Percentiles rank a stretch among this genome's conserved stretches.
Evolutionary conservation across 2,797 vertebrate genomes (phyloP).

Genomic region (Falco cherrug): DNA sequence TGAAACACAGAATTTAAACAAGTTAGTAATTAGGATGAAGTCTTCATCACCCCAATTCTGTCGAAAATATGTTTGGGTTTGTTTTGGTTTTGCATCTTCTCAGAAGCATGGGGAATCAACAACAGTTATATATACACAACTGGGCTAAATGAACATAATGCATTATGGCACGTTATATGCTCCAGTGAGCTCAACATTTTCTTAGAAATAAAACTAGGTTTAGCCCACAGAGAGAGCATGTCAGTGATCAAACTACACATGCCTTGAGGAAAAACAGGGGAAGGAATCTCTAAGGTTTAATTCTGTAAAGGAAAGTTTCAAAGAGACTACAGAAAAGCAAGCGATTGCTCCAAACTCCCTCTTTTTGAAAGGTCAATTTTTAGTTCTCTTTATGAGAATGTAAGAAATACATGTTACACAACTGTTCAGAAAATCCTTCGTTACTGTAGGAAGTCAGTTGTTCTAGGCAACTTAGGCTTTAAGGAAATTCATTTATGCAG

Average conservation of each 20-base stretch:
- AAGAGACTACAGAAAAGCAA: conserved; percentile 27
- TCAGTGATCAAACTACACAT: conserved; percentile 56
- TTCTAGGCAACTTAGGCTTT: background rate
- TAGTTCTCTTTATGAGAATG: background rate
- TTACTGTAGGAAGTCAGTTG: background rate
- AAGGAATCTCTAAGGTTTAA: conserved; percentile 54
- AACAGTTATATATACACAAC: background rate
- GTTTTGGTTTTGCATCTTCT: background rate
- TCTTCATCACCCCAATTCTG: background rate
- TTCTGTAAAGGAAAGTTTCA: conserved; percentile 48
- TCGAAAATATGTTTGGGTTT: background rate
- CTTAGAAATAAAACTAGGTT: conserved; percentile 51
- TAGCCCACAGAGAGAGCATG: conserved; percentile 43
- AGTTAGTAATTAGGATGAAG: background rate
- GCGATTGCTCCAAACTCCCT: conserved; percentile 33
- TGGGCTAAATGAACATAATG: background rate
- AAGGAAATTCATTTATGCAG: background rate
- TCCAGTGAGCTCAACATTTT: conserved; percentile 29
- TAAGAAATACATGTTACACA: conserved; percentile 11
- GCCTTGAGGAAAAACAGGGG: conserved; percentile 32
- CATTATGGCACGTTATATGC: conserved; percentile 13
- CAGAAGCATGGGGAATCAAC: background rate
- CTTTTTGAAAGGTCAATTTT: conserved; percentile 25
- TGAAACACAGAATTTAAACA: background rate
- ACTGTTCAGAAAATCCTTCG: conserved; percentile 3